phyloP scores from a whole-genome alignment of 2,888 invertebrate genomes.

The Girardia tigrina region DNA sequence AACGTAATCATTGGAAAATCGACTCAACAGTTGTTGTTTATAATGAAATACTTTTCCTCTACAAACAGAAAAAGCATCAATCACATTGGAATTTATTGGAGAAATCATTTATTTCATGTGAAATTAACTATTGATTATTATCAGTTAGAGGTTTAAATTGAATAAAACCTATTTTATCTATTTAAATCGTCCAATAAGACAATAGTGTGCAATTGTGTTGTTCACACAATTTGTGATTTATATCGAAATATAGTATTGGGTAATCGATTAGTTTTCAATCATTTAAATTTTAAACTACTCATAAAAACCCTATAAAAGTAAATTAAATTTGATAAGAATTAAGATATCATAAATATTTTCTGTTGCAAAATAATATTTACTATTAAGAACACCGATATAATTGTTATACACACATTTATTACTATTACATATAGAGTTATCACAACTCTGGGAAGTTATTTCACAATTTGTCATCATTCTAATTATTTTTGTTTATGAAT shows the following conservation, averaged over 20 bases:
- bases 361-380: no score
- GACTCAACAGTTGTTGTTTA: slow-evolving; percentile 13
- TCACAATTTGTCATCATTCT: no score
- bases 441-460: no score
- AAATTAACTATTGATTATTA: background rate
- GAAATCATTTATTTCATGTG: background rate
- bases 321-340: no score
- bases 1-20: background rate
- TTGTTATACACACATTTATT: no score
- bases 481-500: no score
- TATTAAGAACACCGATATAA: no score
- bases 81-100: background rate
- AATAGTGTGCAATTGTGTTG: background rate
- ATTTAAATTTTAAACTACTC: no score
- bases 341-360: no score
- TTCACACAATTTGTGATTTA: background rate
- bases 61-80: slow-evolving; percentile 2
- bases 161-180: background rate
- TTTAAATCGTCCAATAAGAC: background rate
- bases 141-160: background rate
- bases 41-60: background rate
- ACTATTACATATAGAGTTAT: no score
- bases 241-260: slow-evolving; percentile 2
- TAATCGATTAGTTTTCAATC: no score
- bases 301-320: no score